Base-by-base conservation (phyloP, 2,113 vertebrate species). In the Pseudolaguvia tuberculata region DNA sequence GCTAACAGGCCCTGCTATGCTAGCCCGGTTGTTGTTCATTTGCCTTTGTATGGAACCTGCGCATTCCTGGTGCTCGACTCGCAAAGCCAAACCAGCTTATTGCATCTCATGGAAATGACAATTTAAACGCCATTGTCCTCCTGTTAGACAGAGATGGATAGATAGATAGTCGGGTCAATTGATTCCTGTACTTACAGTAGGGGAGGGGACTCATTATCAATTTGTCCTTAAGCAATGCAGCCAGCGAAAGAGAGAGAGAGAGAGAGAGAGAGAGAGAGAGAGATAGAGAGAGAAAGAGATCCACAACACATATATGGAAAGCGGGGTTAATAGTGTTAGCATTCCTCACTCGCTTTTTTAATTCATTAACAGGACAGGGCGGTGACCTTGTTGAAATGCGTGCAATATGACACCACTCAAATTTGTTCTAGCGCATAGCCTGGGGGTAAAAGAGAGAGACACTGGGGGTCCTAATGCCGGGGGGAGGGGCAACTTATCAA, bases 1-100 rank as follows among this genome's bases (percentile, higher is more conserved):
- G 93, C 93, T 94, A 96, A 97, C 92, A 90, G 92, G 89, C 93
- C 80, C 93, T 92, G 92, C 95, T 92, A 91, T 90, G 88, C 87
- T 88, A 89, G 91, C 89, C 90, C 86, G 83, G 90, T 92, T 75
- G 73, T 85, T 76, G 73, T 85, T 93, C 91, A 94, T 96, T 96
- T 95, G 91, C 92, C 92, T 93, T 93, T 93, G 90, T 92, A 93
- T 93, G 93, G 91, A 92, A 90, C 90, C 84, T 85, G 92, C 89
- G 79, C 86, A 92, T 90, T 91, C 89, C 76, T 72, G 47, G 70
- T 52, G 51, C 76, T 70, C 71, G 71, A 77, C 76, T 78, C 68
- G 76, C 53, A 78, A 78, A 81, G 65, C 48, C 68, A 57, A 61
- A 65, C 56, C 72, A 69, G 66, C 80, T 78, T 62, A 75, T 81